Evolutionary conservation across 2,797 vertebrate species (phyloP).

Genomic region (Coregonus ussuriensis): DNA sequence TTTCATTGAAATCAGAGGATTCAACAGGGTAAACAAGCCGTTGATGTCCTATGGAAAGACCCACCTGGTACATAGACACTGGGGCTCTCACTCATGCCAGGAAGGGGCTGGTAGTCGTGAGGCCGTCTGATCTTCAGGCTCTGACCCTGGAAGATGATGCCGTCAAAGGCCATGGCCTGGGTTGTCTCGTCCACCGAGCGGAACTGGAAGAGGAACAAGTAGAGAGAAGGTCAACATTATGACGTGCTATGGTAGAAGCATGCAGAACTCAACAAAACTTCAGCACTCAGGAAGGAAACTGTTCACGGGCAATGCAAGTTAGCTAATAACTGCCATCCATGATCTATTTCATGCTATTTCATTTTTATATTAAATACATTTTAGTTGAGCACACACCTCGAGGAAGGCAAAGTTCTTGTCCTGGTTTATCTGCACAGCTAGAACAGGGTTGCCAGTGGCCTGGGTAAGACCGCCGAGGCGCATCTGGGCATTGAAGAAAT

Average conservation of each 20-base stretch:
- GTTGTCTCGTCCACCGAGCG: slow-evolving; percentile 94
- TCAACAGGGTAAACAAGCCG: neutral
- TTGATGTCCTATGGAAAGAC: slow-evolving; percentile 15
- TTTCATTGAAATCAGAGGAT: neutral
- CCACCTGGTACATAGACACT: slow-evolving; percentile 92
- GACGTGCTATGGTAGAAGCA: neutral
- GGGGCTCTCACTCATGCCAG: slow-evolving; percentile 93
- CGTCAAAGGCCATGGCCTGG: slow-evolving; percentile 94
- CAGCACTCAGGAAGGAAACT: neutral
- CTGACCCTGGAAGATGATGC: slow-evolving; percentile 95
- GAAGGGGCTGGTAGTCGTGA: slow-evolving; percentile 91
- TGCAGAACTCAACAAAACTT: neutral
- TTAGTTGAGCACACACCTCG: slow-evolving; percentile 74
- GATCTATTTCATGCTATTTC: no score
- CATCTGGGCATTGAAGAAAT: slow-evolving; percentile 97
- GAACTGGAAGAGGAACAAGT: slow-evolving; percentile 71
- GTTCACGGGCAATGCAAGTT: neutral
- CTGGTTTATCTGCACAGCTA: slow-evolving; percentile 96
- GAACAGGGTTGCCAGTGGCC: slow-evolving; percentile 90
- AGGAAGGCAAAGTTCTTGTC: slow-evolving; percentile 96
- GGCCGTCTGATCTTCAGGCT: slow-evolving; percentile 92
- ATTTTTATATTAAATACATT: neutral
- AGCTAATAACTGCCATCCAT: neutral
- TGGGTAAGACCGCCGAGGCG: slow-evolving; percentile 90
- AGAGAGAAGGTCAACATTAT: neutral